Evolutionary conservation across 2,888 invertebrate genomes (phyloP).

Genomic region (Sialis lutaria): DNA sequence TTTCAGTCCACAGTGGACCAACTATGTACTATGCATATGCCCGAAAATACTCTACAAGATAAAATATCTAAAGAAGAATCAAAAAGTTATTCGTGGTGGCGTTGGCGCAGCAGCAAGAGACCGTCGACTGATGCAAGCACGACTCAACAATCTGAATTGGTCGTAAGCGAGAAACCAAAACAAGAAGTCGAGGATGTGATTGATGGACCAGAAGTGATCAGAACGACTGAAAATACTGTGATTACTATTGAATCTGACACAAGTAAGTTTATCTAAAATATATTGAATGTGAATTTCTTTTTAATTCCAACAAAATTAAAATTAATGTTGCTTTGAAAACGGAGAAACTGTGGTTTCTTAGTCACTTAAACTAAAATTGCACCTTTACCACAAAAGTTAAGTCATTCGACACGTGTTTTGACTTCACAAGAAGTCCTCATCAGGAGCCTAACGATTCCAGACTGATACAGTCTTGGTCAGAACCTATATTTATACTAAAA

Average conservation of each 20-base stretch:
- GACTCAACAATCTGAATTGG: slow-evolving; percentile 11
- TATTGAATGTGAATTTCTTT: too few species aligned
- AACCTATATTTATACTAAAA: too few species aligned
- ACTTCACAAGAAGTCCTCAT: too few species aligned
- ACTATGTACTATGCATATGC: slow-evolving; percentile 23
- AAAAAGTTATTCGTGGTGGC: slow-evolving; percentile 46
- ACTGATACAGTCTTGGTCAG: too few species aligned
- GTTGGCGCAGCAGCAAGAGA: slow-evolving; percentile 35
- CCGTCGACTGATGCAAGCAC: slow-evolving; percentile 13
- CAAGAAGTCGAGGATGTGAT: slow-evolving; percentile 2
- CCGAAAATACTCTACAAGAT: slow-evolving; percentile 11
- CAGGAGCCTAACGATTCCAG: too few species aligned
- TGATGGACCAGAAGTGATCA: background rate
- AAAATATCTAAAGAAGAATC: slow-evolving; percentile 21
- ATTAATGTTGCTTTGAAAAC: too few species aligned
- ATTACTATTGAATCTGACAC: background rate
- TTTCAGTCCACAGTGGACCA: slow-evolving; percentile 23
- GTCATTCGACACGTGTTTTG: too few species aligned
- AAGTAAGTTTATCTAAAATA: background rate
- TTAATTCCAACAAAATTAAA: too few species aligned
- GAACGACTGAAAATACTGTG: background rate
- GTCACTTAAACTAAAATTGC: too few species aligned
- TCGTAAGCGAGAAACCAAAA: slow-evolving; percentile 9
- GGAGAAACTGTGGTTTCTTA: too few species aligned
- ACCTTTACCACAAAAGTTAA: too few species aligned